Base-by-base conservation (phyloP, 2,797 vertebrate genomes). In the Parauchenoglanis punctatus region DNA sequence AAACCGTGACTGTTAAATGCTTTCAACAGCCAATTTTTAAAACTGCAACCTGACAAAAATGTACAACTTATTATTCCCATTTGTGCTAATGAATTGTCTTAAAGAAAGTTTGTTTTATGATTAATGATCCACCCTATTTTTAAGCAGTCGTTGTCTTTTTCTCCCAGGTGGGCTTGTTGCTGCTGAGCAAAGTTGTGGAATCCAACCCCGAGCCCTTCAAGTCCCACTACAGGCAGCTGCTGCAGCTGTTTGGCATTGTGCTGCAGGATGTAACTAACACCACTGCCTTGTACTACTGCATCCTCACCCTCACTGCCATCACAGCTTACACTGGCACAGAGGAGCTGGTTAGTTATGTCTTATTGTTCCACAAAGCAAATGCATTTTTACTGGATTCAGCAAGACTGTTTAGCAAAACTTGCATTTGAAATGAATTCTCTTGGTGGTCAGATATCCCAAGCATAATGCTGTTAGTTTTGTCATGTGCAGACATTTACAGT, bases 141-240 rank as follows among this genome's bases (percentile, higher is more conserved):
- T 12, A 70, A 40, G 15, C 1, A 6, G 12, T 23, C 7, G 1
- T 54, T 54, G 13, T 17, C 20, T 73, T 54, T 85, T 68, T 52
- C 54, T 61, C 68, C 59, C 82, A 98, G 97, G 90, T 97, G 86
- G 97, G 97, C 25, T 93, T 98, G 68, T 91, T 98, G 91, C 92
- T 98, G 87, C 92, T 98, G 73, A 96, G 96, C 86, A 97, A 97
- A 77, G 96, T 98, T 78, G 92, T 98, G 73, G 96, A 97, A 46
- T 96, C 96, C 6, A 96, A 95, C 88, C 96, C 97, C 0, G 96
- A 97, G 73, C 91, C 95, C 40, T 98, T 98, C 90, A 94, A 93
- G 20, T 95, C 96, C 44, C 95, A 98, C 89, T 96, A 96, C 86
- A 86, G 89, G 75, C 96, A 97, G 88, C 95, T 98, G 65, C 93